Evolutionary conservation across 2,797 vertebrate genomes (phyloP).

Genomic region (Falco rusticolus): DNA sequence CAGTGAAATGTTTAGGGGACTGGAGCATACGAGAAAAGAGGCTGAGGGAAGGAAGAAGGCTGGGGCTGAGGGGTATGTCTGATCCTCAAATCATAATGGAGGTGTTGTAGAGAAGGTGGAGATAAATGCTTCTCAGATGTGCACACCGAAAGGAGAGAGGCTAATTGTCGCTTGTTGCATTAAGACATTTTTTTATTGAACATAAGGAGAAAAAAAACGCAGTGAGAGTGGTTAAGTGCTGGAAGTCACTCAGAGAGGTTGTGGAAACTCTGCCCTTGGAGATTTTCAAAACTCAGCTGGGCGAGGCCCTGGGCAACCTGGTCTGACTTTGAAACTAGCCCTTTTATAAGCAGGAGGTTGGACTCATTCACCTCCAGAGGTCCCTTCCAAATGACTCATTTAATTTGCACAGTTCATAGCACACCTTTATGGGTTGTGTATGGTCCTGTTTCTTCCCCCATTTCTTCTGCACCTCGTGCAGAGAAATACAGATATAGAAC

Average conservation of each 20-base stretch:
- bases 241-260: background rate
- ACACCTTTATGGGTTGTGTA: background rate
- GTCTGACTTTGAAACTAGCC: background rate
- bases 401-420: background rate
- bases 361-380: background rate
- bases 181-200: background rate
- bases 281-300: background rate
- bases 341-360: background rate
- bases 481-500: background rate
- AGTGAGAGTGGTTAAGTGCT: background rate
- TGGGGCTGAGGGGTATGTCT: background rate
- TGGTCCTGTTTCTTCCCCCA: background rate
- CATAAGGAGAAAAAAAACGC: background rate
- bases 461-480: background rate
- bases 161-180: background rate
- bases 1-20: background rate
- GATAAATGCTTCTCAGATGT: background rate
- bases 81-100: background rate
- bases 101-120: background rate
- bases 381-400: background rate
- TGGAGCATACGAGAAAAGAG: background rate
- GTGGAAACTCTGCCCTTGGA: background rate
- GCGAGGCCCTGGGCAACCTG: background rate
- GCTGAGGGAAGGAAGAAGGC: background rate
- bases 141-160: background rate